Conservation (phyloP, 2,797 vertebrate genomes). For the Ispidina lecontei region DNA sequence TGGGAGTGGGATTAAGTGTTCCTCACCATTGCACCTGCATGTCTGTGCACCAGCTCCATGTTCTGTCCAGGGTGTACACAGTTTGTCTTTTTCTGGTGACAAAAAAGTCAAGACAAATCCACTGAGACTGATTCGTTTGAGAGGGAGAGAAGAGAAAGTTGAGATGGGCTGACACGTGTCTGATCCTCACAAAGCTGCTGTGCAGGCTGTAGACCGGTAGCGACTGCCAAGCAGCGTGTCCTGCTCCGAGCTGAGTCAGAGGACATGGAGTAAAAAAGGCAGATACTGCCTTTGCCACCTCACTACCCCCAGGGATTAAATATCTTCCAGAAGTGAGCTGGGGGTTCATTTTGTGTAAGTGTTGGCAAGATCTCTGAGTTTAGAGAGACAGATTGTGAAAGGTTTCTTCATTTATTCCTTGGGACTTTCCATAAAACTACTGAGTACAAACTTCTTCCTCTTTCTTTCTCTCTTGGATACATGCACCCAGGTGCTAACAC, state of each 20-base stretch:
- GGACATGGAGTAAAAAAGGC: not conserved
- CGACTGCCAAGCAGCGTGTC: not conserved
- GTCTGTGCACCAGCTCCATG: not conserved
- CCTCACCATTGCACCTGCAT: not conserved
- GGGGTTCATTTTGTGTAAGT: not conserved
- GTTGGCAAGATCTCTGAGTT: not conserved
- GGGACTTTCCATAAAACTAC: not conserved
- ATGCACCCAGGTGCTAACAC: not conserved
- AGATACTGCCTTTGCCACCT: not conserved
- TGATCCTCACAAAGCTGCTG: not conserved
- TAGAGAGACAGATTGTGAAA: not conserved
- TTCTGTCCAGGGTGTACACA: not conserved
- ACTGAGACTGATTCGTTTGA: not conserved
- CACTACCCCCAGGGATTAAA: not conserved
- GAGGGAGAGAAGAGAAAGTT: not conserved
- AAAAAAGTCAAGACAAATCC: not conserved
- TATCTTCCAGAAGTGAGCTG: not conserved
- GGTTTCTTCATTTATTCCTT: not conserved
- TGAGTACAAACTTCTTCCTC: not conserved
- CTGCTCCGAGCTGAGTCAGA: not conserved
- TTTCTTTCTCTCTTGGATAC: not conserved
- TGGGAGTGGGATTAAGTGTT: conserved; percentile 18
- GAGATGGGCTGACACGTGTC: not conserved
- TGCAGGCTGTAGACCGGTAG: not conserved
- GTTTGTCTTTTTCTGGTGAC: not conserved